Conservation (phyloP, 2,797 vertebrate species). For the Trachops cirrhosus region DNA sequence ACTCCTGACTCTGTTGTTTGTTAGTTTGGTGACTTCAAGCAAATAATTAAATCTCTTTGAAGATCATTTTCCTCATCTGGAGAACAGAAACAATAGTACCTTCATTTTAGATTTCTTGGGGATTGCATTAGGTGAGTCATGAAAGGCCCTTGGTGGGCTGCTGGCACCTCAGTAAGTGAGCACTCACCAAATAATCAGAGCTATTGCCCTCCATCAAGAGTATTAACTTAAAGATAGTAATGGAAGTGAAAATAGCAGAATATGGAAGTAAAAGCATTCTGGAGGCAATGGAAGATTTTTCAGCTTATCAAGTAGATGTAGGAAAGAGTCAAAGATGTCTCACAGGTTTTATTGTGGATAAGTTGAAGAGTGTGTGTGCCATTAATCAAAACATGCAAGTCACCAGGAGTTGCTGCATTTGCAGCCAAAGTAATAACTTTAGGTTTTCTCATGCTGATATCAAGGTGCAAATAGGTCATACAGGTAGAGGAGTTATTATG, state of each 20-base stretch:
- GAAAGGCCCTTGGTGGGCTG: not conserved
- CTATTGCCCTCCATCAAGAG: not conserved
- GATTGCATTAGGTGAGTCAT: not conserved
- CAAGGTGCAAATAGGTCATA: conserved; percentile 35
- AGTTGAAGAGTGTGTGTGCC: not conserved
- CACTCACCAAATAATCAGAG: not conserved
- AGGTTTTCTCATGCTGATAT: not conserved
- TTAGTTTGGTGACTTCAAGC: not conserved
- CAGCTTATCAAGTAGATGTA: not conserved
- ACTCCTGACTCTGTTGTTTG: not conserved
- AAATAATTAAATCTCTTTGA: not conserved
- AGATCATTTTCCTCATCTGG: not conserved
- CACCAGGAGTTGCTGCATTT: conserved; percentile 14
- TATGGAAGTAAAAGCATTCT: not conserved
- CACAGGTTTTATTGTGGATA: conserved; percentile 10
- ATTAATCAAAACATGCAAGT: conserved; percentile 37
- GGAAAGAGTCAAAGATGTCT: not conserved
- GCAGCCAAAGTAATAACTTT: conserved; percentile 40
- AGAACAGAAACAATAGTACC: not conserved
- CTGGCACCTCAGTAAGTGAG: not conserved
- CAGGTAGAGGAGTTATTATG: not conserved
- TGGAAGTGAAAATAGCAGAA: not conserved
- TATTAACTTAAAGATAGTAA: not conserved
- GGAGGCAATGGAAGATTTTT: not conserved
- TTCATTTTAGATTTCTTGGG: not conserved